Percentiles rank a stretch among this genome's conserved stretches.
phyloP scores from a whole-genome alignment of 1,140 invertebrate genomes.

The Papilio helenus region DNA sequence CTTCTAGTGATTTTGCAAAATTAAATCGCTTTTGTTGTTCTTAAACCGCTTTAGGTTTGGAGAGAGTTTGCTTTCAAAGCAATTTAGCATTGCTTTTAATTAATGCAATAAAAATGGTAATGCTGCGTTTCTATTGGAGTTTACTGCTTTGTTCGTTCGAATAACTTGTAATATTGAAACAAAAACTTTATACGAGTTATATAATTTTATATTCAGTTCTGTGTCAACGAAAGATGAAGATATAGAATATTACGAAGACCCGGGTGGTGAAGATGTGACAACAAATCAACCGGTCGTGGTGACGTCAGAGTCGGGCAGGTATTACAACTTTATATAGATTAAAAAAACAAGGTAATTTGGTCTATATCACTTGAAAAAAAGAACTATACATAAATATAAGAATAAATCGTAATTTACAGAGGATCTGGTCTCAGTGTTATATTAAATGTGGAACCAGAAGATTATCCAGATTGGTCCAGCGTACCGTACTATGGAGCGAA shows the following conservation, averaged over 20 bases:
- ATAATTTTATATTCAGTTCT: constrained; percentile 44
- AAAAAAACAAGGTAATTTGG: neutral
- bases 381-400: neutral
- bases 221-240: constrained; percentile 51
- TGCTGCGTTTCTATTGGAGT: neutral
- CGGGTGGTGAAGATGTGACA: constrained; percentile 48
- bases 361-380: neutral
- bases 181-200: neutral
- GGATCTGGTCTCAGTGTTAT: constrained; percentile 66
- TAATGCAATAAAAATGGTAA: neutral
- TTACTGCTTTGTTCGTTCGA: neutral
- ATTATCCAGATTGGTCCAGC: constrained; percentile 60
- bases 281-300: constrained; percentile 52
- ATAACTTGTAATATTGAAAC: constrained; percentile 10
- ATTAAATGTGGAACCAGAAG: constrained; percentile 61
- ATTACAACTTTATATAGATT: constrained; percentile 13
- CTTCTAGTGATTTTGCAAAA: neutral
- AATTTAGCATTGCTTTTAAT: neutral
- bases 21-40: neutral
- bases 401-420: constrained; percentile 49
- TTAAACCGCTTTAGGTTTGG: neutral
- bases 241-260: constrained; percentile 64
- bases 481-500: constrained; percentile 61
- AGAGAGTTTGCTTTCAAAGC: neutral
- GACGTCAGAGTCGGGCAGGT: constrained; percentile 70